Percentiles rank a stretch among this genome's conserved stretches.
These are phyloP conservation scores for Microctonus aethiopoides DNA, from an alignment of 2,888 invertebrate genomes.

Conservation along the genomic window DNA sequence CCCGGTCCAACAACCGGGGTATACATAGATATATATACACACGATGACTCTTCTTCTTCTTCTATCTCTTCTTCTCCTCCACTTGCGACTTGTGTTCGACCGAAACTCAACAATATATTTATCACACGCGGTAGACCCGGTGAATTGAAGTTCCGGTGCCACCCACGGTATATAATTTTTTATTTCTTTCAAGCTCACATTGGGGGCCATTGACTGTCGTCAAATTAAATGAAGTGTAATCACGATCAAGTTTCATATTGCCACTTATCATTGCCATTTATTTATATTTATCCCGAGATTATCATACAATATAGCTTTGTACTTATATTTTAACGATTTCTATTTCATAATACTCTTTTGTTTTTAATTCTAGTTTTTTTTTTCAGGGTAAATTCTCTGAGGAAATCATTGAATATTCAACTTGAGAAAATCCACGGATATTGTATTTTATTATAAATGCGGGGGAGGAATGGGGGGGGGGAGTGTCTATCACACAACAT, in stretches of 20 bases:
- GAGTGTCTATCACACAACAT: not conserved
- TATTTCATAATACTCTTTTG: constrained; percentile 48
- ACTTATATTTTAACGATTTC: constrained; percentile 56
- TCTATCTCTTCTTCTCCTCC: not conserved
- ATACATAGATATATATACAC: no score
- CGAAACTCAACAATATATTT: constrained; percentile 30
- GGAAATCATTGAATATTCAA: constrained; percentile 84
- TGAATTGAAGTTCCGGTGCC: constrained; percentile 63
- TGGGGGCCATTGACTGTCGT: not conserved
- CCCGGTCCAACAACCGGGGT: constrained; percentile 50
- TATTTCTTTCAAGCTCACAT: constrained; percentile 1
- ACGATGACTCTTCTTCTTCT: constrained; percentile 23
- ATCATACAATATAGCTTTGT: no score
- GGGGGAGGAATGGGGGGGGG: not conserved
- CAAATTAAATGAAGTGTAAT: constrained; percentile 1
- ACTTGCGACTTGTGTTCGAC: constrained; percentile 42
- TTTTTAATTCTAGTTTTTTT: constrained; percentile 24
- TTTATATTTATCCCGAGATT: not conserved
- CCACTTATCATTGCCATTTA: not conserved
- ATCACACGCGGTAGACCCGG: constrained; percentile 42
- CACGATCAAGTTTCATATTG: not conserved
- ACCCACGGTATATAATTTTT: constrained; percentile 48
- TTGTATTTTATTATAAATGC: constrained; percentile 66
- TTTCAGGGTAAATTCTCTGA: constrained; percentile 71
- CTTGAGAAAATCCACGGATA: constrained; percentile 68